These are phyloP conservation scores for Sarcophaga caerulescens DNA, from an alignment of 2,888 invertebrate genomes.

Conservation along the genomic window DNA sequence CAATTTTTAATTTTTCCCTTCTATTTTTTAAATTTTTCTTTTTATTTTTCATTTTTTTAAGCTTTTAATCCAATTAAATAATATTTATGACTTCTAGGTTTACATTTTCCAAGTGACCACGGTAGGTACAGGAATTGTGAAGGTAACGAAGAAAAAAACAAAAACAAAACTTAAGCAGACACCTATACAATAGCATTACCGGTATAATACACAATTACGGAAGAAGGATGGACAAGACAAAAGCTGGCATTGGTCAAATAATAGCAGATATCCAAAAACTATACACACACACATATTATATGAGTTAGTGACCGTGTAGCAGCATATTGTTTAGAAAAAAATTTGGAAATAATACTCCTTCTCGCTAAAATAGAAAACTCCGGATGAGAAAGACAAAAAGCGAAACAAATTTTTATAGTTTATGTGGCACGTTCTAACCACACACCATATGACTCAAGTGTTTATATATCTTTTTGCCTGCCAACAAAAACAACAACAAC, in stretches of 20 bases:
- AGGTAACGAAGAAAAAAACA: slow-evolving; percentile 37
- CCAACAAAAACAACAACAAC: neutral
- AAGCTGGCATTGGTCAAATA: slow-evolving; percentile 5
- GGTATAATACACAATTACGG: neutral
- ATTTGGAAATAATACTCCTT: slow-evolving; percentile 9
- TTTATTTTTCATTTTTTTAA: slow-evolving; percentile 36
- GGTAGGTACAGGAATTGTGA: slow-evolving; percentile 22
- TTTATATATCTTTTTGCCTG: slow-evolving; percentile 29
- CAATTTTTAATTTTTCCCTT: too few species aligned
- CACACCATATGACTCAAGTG: slow-evolving; percentile 57
- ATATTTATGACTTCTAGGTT: slow-evolving; percentile 63
- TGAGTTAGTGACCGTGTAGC: slow-evolving; percentile 25
- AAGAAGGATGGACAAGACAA: slow-evolving; percentile 8
- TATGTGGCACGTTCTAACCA: slow-evolving; percentile 70
- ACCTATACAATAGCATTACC: neutral
- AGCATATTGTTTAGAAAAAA: slow-evolving; percentile 63
- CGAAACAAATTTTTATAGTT: slow-evolving; percentile 69
- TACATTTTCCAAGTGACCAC: slow-evolving; percentile 65
- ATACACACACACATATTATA: neutral
- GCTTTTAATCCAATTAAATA: slow-evolving; percentile 67
- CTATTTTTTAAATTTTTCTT: slow-evolving; percentile 1
- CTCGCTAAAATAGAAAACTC: neutral
- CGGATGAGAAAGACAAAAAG: neutral
- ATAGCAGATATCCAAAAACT: slow-evolving; percentile 8
- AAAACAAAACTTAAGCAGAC: neutral